A percentile compares a stretch with the other conserved stretches of the same genome.
These are phyloP conservation scores for Hemichromis elongatus DNA, from an alignment of 2,113 vertebrate species.

Conservation along the genomic window DNA sequence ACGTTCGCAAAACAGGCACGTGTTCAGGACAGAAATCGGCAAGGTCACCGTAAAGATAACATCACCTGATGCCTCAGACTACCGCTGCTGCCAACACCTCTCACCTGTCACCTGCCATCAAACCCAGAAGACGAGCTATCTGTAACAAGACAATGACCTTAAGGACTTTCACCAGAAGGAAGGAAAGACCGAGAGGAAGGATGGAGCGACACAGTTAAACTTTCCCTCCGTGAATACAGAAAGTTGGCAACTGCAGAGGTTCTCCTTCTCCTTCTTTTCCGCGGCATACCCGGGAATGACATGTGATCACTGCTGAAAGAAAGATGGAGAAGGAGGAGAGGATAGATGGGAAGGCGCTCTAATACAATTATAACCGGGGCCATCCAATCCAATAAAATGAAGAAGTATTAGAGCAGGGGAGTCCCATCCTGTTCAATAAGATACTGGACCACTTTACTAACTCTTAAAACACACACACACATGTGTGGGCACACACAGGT, in stretches of 20 bases:
- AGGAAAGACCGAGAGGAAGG: neutral
- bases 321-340: slow-evolving; percentile 11
- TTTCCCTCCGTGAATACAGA: neutral
- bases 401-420: slow-evolving; percentile 68
- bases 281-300: neutral
- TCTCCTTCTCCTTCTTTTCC: slow-evolving; percentile 2
- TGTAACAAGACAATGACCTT: slow-evolving; percentile 49
- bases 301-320: slow-evolving; percentile 30
- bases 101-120: slow-evolving; percentile 1
- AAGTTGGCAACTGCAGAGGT: slow-evolving; percentile 8
- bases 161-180: slow-evolving; percentile 20
- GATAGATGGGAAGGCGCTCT: slow-evolving; percentile 24
- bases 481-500: slow-evolving; percentile 31
- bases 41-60: slow-evolving; percentile 34
- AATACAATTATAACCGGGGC: slow-evolving; percentile 72
- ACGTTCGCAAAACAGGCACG: neutral
- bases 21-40: neutral
- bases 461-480: slow-evolving; percentile 58
- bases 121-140: slow-evolving; percentile 45
- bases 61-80: slow-evolving; percentile 17
- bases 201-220: neutral
- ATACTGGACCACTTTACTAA: slow-evolving; percentile 66
- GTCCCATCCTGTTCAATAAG: slow-evolving; percentile 69
- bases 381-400: slow-evolving; percentile 75
- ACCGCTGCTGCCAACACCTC: neutral